A percentile compares a stretch with the other conserved stretches of the same genome.
Conservation (phyloP, 2,113 vertebrate species). For the Spilogale gracilis region DNA sequence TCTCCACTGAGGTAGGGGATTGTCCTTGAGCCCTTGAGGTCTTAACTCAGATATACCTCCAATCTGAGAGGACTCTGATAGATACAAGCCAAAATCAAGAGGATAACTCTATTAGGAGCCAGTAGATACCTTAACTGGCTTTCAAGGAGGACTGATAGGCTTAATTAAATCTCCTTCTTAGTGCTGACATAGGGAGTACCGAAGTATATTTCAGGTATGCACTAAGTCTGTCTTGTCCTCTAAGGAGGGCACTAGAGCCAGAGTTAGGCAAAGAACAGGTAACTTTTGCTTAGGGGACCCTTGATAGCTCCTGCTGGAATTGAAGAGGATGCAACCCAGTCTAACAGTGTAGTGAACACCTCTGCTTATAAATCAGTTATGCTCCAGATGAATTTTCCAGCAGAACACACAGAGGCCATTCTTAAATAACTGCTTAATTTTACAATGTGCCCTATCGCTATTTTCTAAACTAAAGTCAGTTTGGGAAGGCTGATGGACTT, state of each 20-base stretch:
- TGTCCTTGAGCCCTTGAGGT: not conserved
- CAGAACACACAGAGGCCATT: not conserved
- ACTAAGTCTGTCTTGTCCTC: not conserved
- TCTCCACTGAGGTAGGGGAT: not conserved
- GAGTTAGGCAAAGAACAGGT: not conserved
- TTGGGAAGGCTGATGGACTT: not conserved
- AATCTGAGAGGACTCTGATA: no score
- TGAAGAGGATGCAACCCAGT: not conserved
- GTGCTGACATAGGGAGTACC: not conserved
- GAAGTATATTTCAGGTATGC: not conserved
- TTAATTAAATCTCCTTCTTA: not conserved
- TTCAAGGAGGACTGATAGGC: not conserved
- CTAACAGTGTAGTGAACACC: not conserved
- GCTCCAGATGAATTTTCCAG: not conserved
- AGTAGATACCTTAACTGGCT: not conserved
- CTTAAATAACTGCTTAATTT: not conserved
- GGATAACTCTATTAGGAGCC: not conserved
- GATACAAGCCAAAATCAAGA: not conserved
- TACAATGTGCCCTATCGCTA: not conserved
- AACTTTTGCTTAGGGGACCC: not conserved
- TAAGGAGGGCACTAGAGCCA: no score
- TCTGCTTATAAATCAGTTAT: not conserved
- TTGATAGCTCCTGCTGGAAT: not conserved
- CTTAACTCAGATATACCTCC: not conserved
- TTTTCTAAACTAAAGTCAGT: not conserved